Percentiles rank a stretch among this genome's conserved stretches.
Conservation (phyloP, 2,113 vertebrate species). For the Progne subis region DNA sequence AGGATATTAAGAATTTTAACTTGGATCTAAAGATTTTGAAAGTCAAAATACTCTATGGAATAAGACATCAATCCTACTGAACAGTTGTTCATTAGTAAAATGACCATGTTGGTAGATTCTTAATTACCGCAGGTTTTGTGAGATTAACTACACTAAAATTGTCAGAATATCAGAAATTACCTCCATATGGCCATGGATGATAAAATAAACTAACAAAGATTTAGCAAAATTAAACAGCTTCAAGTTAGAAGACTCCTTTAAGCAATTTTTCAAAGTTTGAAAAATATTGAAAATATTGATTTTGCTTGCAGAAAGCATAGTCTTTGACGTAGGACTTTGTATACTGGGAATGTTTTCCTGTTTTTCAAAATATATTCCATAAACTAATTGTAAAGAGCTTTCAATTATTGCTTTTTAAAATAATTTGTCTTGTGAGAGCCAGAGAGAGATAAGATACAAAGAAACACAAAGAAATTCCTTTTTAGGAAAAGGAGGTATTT, state of each 20-base stretch:
- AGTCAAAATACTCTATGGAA: not conserved
- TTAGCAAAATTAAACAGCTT: not conserved
- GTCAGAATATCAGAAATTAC: not conserved
- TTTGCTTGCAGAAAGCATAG: not conserved
- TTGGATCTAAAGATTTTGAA: not conserved
- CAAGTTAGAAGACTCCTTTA: not conserved
- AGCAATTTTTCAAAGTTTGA: not conserved
- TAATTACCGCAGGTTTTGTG: not conserved
- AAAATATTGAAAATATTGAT: not conserved
- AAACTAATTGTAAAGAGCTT: not conserved
- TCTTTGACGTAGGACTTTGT: not conserved
- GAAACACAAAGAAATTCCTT: not conserved
- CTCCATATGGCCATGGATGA: not conserved
- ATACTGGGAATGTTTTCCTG: not conserved
- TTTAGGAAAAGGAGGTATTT: not conserved
- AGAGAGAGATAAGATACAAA: not conserved
- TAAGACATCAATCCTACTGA: not conserved
- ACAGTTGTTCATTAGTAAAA: not conserved
- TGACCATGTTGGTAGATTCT: not conserved
- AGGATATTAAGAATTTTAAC: not conserved
- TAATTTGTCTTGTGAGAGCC: not conserved
- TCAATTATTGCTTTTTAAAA: not conserved
- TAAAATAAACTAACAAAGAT: not conserved
- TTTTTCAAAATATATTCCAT: not conserved
- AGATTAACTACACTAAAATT: not conserved